Conservation (phyloP, 1,140 invertebrate genomes). For the Colletes gigas region DNA sequence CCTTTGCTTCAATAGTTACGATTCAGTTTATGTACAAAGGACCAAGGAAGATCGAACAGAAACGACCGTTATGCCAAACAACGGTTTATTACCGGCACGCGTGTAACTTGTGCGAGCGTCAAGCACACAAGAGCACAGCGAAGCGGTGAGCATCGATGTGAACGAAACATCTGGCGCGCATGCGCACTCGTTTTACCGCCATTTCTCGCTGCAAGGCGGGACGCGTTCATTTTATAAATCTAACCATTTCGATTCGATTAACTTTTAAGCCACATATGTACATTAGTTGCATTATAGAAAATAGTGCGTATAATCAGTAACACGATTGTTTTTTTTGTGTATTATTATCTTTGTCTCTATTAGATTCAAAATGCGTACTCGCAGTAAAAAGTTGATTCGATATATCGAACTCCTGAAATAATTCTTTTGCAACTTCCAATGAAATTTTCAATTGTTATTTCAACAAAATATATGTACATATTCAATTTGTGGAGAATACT, state of each 20-base stretch:
- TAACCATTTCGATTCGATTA: neutral
- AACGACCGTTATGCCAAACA: constrained; percentile 49
- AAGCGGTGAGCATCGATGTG: constrained; percentile 27
- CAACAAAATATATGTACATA: too few species aligned
- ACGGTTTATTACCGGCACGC: constrained; percentile 54
- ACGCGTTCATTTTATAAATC: constrained; percentile 3
- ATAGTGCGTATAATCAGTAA: too few species aligned
- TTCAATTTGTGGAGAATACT: neutral
- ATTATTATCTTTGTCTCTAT: neutral
- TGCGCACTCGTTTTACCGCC: constrained; percentile 40
- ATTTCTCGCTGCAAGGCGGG: constrained; percentile 33
- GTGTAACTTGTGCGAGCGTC: constrained; percentile 40
- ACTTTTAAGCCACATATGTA: neutral
- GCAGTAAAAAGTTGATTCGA: neutral
- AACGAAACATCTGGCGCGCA: constrained; percentile 21
- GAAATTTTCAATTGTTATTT: neutral
- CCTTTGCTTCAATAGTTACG: neutral
- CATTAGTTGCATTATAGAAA: neutral
- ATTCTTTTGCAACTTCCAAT: too few species aligned
- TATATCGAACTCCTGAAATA: constrained; percentile 4
- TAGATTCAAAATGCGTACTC: neutral
- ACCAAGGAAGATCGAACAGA: constrained; percentile 6
- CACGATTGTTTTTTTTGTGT: neutral
- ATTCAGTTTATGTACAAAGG: constrained; percentile 22
- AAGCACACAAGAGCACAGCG: constrained; percentile 33